These are phyloP conservation scores for Panthera leo DNA, from an alignment of 2,113 vertebrate genomes.

Conservation along the genomic window DNA sequence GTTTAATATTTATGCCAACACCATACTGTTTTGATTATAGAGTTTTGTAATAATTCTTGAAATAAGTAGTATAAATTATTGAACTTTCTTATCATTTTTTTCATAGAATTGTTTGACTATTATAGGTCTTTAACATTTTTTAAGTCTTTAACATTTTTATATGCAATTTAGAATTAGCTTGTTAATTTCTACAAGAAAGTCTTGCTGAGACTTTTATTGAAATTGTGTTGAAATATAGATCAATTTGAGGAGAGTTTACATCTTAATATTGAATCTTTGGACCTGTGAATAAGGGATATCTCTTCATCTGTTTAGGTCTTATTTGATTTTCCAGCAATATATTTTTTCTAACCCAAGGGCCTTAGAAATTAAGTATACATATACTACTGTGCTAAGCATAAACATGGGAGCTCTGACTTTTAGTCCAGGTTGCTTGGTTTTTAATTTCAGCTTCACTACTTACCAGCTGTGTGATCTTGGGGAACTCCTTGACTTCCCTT, in stretches of 20 bases:
- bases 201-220: neutral
- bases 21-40: neutral
- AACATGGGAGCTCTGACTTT: neutral
- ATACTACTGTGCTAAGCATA: neutral
- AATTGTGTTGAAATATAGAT: neutral
- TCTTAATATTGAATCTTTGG: neutral
- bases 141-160: neutral
- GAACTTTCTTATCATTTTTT: neutral
- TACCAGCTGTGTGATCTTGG: neutral
- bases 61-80: neutral
- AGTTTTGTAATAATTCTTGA: neutral
- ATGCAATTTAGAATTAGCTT: neutral
- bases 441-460: neutral
- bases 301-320: neutral
- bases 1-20: neutral
- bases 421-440: neutral
- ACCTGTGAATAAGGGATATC: neutral
- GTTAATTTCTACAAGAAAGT: neutral
- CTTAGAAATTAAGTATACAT: neutral
- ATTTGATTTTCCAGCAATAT: neutral
- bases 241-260: neutral
- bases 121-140: neutral
- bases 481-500: neutral
- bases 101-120: neutral
- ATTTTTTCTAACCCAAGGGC: neutral